Conservation (phyloP, 2,113 vertebrate genomes). For the Carassius carassius region DNA sequence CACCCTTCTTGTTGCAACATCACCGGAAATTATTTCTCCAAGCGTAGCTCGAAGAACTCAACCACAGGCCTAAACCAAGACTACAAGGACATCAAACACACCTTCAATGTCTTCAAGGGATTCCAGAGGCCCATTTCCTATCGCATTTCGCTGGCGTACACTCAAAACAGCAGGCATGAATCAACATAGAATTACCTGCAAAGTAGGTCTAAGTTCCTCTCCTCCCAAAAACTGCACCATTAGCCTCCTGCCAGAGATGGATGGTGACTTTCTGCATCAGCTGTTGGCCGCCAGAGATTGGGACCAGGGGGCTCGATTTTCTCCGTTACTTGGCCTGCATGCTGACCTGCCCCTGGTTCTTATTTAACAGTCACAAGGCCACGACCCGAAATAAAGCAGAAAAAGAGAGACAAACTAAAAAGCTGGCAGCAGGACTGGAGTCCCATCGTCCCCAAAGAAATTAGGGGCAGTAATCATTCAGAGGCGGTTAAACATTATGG, state of each 20-base stretch:
- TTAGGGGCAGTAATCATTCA: constrained; percentile 81
- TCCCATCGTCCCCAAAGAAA: constrained; percentile 82
- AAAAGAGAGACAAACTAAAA: constrained; percentile 13
- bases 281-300: constrained; percentile 66
- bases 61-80: constrained; percentile 60
- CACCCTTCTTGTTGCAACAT: constrained; percentile 41
- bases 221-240: constrained; percentile 68
- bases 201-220: constrained; percentile 61
- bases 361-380: constrained; percentile 81
- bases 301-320: constrained; percentile 61
- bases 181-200: constrained; percentile 64
- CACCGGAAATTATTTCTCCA: constrained; percentile 46
- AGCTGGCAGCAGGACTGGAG: constrained; percentile 74
- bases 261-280: constrained; percentile 77
- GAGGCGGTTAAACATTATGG: constrained; percentile 75
- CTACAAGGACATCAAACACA: constrained; percentile 70
- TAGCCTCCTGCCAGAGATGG: constrained; percentile 77
- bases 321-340: constrained; percentile 71
- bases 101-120: constrained; percentile 60
- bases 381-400: constrained; percentile 65
- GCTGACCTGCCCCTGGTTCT: constrained; percentile 78
- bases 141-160: constrained; percentile 60
- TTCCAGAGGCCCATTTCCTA: constrained; percentile 55
- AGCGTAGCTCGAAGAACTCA: constrained; percentile 67
- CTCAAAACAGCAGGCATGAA: constrained; percentile 61